A percentile compares a stretch with the other conserved stretches of the same genome.
Evolutionary conservation across 2,888 invertebrate species (phyloP).

Genomic region (Rhagonycha lutea): DNA sequence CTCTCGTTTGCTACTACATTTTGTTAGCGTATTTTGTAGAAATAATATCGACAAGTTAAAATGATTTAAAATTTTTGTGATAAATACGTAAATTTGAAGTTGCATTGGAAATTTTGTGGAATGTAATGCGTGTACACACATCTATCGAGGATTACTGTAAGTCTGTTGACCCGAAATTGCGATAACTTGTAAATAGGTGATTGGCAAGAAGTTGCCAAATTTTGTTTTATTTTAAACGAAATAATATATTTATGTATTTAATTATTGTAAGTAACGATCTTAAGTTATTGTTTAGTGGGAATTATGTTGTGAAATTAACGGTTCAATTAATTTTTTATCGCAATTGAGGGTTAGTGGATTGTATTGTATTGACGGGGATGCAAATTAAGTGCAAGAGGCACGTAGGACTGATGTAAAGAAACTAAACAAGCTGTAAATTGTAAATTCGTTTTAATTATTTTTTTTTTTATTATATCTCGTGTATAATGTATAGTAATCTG

Average conservation of each 20-base stretch:
- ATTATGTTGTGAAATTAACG: not conserved
- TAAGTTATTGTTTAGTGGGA: not conserved
- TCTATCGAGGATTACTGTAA: slow-evolving; percentile 47
- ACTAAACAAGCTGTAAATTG: slow-evolving; percentile 56
- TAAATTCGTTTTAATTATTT: slow-evolving; percentile 49
- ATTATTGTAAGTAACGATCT: not conserved
- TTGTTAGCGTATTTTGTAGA: not conserved
- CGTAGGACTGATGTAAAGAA: slow-evolving; percentile 58
- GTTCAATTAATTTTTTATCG: not conserved
- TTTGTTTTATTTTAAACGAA: not conserved
- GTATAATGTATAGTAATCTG: slow-evolving; percentile 55
- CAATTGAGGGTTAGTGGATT: slow-evolving; percentile 1
- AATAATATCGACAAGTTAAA: not conserved
- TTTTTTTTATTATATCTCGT: slow-evolving; percentile 52
- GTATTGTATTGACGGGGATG: slow-evolving; percentile 9
- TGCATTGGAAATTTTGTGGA: slow-evolving; percentile 37
- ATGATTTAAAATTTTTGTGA: not conserved
- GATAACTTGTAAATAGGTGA: slow-evolving; percentile 16
- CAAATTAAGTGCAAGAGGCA: slow-evolving; percentile 30
- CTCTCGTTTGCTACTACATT: slow-evolving; percentile 49
- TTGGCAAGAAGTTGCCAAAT: not conserved
- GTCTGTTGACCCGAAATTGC: slow-evolving; percentile 7
- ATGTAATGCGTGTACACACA: slow-evolving; percentile 40
- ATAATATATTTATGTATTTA: not conserved
- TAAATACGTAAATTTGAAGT: not conserved